Evolutionary conservation across 1,140 invertebrate genomes (phyloP).

Genomic region (Paraescarpia echinospica): DNA sequence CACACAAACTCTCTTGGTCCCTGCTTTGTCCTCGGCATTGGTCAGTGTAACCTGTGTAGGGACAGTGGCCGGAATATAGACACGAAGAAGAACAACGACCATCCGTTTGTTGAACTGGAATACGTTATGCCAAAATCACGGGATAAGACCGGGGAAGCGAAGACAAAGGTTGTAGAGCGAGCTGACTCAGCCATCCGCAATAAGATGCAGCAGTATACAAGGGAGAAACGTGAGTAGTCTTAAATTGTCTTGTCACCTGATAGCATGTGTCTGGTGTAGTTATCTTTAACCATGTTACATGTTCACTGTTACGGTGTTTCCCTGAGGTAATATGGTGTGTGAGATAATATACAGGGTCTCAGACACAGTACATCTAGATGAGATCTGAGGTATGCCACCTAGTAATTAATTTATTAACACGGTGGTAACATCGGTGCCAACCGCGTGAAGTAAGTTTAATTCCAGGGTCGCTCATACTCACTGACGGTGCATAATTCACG

Average conservation of each 20-base stretch:
- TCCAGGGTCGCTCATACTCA: too few relatives aligned
- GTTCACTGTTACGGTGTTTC: neutral
- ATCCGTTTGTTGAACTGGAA: neutral
- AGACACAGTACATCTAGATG: too few relatives aligned
- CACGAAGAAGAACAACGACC: neutral
- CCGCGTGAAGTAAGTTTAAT: too few relatives aligned
- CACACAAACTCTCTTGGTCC: neutral
- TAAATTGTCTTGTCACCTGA: neutral
- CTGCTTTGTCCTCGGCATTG: neutral
- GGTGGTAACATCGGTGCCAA: too few relatives aligned
- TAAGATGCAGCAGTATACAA: neutral
- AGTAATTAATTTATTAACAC: too few relatives aligned
- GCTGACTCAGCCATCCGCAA: neutral
- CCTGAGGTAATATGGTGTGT: too few relatives aligned
- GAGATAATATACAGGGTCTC: too few relatives aligned
- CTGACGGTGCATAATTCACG: too few relatives aligned
- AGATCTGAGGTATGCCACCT: too few relatives aligned
- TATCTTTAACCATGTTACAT: neutral
- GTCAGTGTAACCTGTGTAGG: neutral
- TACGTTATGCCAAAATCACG: neutral
- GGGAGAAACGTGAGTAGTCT: neutral
- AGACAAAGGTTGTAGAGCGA: neutral
- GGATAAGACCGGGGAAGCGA: neutral
- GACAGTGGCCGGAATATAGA: neutral
- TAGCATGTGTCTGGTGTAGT: neutral